These are phyloP conservation scores for Sylvia borin DNA, from an alignment of 2,797 vertebrate genomes.

Conservation along the genomic window DNA sequence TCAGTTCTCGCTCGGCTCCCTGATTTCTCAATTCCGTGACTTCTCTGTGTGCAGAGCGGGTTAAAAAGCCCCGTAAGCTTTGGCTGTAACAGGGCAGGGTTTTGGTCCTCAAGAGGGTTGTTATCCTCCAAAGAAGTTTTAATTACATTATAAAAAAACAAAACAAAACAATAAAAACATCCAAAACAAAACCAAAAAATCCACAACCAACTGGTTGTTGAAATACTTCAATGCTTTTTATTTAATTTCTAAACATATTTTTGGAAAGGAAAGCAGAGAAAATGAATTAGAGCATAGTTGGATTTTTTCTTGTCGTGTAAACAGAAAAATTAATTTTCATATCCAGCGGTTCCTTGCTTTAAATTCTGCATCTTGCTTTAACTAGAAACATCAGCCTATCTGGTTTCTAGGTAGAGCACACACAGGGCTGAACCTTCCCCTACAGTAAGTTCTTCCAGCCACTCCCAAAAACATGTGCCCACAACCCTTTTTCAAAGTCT, in stretches of 20 bases:
- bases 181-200: neutral
- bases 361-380: constrained; percentile 35
- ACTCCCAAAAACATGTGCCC: constrained; percentile 26
- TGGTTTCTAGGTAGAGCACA: constrained; percentile 34
- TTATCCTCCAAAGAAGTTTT: neutral
- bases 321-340: constrained; percentile 29
- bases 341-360: constrained; percentile 20
- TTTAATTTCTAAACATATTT: constrained; percentile 52
- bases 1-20: neutral
- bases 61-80: neutral
- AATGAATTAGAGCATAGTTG: neutral
- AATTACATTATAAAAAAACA: constrained; percentile 14
- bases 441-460: constrained; percentile 29
- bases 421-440: constrained; percentile 13
- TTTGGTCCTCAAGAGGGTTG: neutral
- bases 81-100: neutral
- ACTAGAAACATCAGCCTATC: constrained; percentile 45
- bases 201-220: neutral
- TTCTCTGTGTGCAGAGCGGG: neutral
- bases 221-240: constrained; percentile 26
- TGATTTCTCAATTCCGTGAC: neutral
- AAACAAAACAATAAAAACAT: neutral
- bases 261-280: constrained; percentile 33
- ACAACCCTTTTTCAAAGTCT: neutral
- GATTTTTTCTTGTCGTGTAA: constrained; percentile 37